These are phyloP conservation scores for Prosapia bicincta DNA, from an alignment of 2,888 invertebrate species.

Conservation along the genomic window DNA sequence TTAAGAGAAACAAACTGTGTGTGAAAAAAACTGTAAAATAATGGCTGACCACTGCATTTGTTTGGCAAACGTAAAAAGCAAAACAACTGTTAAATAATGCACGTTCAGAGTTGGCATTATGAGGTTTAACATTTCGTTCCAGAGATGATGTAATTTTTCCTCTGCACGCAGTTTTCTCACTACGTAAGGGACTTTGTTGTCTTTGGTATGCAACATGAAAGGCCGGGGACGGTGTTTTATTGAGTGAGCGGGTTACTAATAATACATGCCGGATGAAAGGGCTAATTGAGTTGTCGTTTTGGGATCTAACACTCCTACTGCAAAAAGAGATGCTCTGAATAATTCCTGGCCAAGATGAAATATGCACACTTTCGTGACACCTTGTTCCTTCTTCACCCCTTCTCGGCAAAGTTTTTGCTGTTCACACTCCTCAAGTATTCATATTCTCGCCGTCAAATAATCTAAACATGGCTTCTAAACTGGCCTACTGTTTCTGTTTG, in stretches of 20 bases:
- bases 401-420: background rate
- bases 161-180: slow-evolving; percentile 14
- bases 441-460: background rate
- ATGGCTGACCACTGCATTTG: background rate
- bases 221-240: slow-evolving; percentile 4
- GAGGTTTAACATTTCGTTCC: slow-evolving; percentile 11
- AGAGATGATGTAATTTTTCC: slow-evolving; percentile 23
- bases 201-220: background rate
- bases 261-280: slow-evolving; percentile 33
- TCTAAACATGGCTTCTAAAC: background rate
- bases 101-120: slow-evolving; percentile 14
- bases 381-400: slow-evolving; percentile 3
- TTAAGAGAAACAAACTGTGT: too few relatives aligned
- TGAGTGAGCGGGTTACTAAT: slow-evolving; percentile 24
- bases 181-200: background rate
- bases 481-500: background rate
- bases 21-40: background rate
- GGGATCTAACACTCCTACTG: slow-evolving; percentile 27
- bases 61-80: background rate
- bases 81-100: slow-evolving; percentile 2
- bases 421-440: background rate
- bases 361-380: slow-evolving; percentile 29
- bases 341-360: slow-evolving; percentile 31
- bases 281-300: slow-evolving; percentile 35
- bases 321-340: slow-evolving; percentile 32